A percentile compares a stretch with the other conserved stretches of the same genome.
These are phyloP conservation scores for Menura novaehollandiae DNA, from an alignment of 2,113 vertebrate genomes.

Conservation along the genomic window DNA sequence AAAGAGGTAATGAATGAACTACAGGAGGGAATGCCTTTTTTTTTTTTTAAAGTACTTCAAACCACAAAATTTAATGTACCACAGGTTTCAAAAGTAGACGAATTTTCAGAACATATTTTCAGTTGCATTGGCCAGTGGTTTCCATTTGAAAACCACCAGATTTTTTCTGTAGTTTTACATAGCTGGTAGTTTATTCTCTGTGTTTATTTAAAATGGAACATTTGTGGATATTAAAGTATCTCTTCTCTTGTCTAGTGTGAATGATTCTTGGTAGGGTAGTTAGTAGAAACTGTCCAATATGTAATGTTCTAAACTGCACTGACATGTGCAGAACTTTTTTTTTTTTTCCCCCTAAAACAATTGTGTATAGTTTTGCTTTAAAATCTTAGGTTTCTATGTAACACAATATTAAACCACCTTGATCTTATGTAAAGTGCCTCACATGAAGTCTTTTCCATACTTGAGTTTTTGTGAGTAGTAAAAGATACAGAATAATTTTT, in stretches of 20 bases:
- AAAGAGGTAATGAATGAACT: background rate
- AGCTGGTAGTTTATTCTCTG: background rate
- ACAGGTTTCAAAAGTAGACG: background rate
- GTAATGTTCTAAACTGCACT: background rate
- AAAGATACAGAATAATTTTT: background rate
- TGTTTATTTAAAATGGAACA: background rate
- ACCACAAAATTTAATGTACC: background rate
- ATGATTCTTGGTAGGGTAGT: background rate
- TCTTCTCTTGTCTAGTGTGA: background rate
- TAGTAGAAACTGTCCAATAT: background rate
- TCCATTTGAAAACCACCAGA: background rate
- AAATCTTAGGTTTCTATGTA: background rate
- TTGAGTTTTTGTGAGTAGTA: background rate
- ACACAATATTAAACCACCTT: background rate
- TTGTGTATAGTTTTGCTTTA: background rate
- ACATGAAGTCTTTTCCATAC: background rate
- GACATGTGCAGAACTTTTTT: background rate
- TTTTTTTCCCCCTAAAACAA: rapidly evolving
- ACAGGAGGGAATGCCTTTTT: background rate
- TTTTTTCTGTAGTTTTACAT: background rate
- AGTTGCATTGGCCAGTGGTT: background rate
- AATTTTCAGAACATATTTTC: background rate
- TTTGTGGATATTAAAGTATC: background rate
- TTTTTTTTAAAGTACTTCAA: background rate
- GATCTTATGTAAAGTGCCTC: background rate